Evolutionary conservation across 2,888 invertebrate species (phyloP).

Genomic region (Mesopsocus fuscifrons): DNA sequence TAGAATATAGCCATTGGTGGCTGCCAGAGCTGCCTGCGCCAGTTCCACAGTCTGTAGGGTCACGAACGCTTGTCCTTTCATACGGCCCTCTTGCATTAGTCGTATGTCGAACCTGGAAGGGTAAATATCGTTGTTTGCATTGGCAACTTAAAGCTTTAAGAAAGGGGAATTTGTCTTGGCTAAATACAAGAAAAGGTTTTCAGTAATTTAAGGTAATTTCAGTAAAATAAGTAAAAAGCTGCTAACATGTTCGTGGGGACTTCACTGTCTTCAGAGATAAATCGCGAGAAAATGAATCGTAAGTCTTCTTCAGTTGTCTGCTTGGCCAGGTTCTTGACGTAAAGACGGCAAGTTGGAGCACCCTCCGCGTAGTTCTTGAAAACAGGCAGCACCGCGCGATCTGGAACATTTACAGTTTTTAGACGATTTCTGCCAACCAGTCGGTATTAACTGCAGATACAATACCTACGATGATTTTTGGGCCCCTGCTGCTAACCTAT

Average conservation of each 20-base stretch:
- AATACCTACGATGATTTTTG: no score
- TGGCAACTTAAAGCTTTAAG: slow-evolving; percentile 6
- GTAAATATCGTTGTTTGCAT: slow-evolving; percentile 35
- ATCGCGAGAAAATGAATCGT: slow-evolving; percentile 53
- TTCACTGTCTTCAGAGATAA: slow-evolving; percentile 26
- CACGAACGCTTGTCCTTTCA: slow-evolving; percentile 93
- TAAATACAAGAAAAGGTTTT: no score
- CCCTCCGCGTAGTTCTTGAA: slow-evolving; percentile 77
- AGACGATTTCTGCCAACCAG: no score
- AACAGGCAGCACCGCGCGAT: slow-evolving; percentile 52
- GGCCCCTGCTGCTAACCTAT: no score
- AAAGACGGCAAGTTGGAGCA: slow-evolving; percentile 62
- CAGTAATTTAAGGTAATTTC: no score
- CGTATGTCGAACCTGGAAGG: slow-evolving; percentile 40
- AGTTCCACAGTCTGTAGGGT: slow-evolving; percentile 49
- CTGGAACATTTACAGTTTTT: no score
- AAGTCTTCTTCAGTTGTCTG: slow-evolving; percentile 56
- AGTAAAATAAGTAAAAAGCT: no score
- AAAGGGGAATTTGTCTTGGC: no score
- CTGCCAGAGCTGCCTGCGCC: slow-evolving; percentile 55
- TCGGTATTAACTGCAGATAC: no score
- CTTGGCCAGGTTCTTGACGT: slow-evolving; percentile 80
- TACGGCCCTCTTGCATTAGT: slow-evolving; percentile 83
- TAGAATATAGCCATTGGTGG: slow-evolving; percentile 74
- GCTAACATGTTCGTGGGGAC: no score